Conservation (phyloP, 2,888 invertebrate species). For the Geotrupes spiniger region DNA sequence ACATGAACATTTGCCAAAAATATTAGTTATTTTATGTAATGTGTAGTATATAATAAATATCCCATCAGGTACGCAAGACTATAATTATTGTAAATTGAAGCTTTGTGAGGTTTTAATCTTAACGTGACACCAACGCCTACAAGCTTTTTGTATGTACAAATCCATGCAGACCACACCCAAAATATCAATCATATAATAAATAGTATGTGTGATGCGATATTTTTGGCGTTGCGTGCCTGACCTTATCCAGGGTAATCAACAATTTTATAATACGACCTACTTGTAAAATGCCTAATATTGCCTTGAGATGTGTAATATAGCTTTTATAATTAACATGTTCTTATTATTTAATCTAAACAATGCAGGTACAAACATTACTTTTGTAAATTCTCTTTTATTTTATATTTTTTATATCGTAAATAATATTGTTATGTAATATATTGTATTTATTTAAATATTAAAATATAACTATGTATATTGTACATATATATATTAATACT, state of each 20-base stretch:
- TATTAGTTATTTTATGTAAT: slow-evolving; percentile 3
- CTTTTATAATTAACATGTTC: slow-evolving; percentile 10
- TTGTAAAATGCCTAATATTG: slow-evolving; percentile 17
- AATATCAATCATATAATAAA: slow-evolving; percentile 2
- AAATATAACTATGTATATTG: slow-evolving; percentile 29
- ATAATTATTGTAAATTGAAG: neutral
- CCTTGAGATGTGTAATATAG: slow-evolving; percentile 21
- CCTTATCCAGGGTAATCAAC: slow-evolving; percentile 20
- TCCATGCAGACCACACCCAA: neutral
- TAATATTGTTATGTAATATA: slow-evolving; percentile 31
- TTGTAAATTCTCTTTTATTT: slow-evolving; percentile 11
- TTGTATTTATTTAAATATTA: slow-evolving; percentile 33
- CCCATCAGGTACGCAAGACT: neutral
- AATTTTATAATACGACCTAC: slow-evolving; percentile 1
- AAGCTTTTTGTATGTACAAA: slow-evolving; percentile 1
- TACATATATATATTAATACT: slow-evolving; percentile 29
- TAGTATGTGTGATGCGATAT: neutral
- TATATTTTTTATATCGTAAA: slow-evolving; percentile 12
- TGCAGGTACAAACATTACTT: slow-evolving; percentile 18
- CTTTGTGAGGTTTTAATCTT: neutral
- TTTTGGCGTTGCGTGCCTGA: slow-evolving; percentile 3
- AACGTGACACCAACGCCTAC: neutral
- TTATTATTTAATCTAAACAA: slow-evolving; percentile 8
- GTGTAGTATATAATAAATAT: neutral
- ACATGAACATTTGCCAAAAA: slow-evolving; percentile 5